Percentiles rank a stretch among this genome's conserved stretches.
phyloP scores from a whole-genome alignment of 2,113 vertebrate species.

The Athene noctua region DNA sequence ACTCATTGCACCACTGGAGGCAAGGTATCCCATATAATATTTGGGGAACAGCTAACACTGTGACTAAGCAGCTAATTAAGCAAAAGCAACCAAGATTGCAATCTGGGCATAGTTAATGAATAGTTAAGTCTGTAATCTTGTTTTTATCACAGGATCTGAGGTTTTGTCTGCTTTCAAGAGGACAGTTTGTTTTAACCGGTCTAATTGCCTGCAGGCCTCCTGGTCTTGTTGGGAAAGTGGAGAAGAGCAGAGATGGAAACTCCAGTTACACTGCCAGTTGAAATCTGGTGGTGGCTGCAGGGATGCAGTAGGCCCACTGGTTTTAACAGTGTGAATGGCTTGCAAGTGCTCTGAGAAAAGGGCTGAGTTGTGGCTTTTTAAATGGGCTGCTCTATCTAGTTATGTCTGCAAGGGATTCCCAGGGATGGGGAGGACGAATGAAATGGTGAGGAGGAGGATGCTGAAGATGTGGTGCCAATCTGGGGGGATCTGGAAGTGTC shows the following conservation, averaged over 20 bases:
- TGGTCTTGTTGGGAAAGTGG: neutral
- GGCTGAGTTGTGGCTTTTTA: neutral
- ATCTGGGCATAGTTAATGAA: neutral
- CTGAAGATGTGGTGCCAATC: neutral
- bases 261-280: neutral
- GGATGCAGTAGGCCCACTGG: neutral
- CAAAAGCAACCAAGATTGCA: neutral
- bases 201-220: neutral
- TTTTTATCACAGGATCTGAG: neutral
- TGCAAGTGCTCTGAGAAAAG: neutral
- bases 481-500: neutral
- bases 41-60: neutral
- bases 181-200: neutral
- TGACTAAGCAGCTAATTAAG: neutral
- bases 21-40: neutral
- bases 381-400: neutral
- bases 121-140: neutral
- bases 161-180: neutral
- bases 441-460: neutral
- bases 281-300: neutral
- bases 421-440: neutral
- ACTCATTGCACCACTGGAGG: neutral
- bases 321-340: neutral
- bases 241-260: neutral
- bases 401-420: neutral